Evolutionary conservation across 2,888 invertebrate species (phyloP).

Genomic region (Leptinotarsa juncta): DNA sequence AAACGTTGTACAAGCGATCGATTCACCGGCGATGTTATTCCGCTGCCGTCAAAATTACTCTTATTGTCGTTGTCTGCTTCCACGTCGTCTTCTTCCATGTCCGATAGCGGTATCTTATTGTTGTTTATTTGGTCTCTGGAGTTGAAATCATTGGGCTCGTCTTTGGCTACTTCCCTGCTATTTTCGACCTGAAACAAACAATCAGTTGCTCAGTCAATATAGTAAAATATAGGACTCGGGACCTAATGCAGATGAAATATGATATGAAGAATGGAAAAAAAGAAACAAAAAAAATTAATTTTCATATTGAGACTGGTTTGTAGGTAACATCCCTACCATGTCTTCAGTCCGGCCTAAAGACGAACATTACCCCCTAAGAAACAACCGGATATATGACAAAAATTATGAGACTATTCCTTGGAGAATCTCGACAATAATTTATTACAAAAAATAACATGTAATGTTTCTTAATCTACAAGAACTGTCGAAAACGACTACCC

Average conservation of each 20-base stretch:
- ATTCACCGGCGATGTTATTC: conserved; percentile 51
- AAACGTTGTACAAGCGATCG: conserved; percentile 56
- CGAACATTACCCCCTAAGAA: no score
- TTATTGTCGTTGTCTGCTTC: conserved; percentile 63
- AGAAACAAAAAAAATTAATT: not conserved
- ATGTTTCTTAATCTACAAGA: no score
- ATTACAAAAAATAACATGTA: no score
- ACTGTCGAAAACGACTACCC: no score
- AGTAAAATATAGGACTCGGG: not conserved
- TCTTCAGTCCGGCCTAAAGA: no score
- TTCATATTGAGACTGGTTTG: no score
- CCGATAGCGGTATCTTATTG: conserved; percentile 67
- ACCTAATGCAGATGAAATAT: not conserved
- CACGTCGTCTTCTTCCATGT: conserved; percentile 71
- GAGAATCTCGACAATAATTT: no score
- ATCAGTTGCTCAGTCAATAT: conserved; percentile 38
- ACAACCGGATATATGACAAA: no score
- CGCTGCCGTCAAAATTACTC: conserved; percentile 51
- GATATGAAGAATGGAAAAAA: not conserved
- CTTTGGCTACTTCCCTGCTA: conserved; percentile 59
- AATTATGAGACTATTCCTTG: no score
- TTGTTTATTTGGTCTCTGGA: conserved; percentile 71
- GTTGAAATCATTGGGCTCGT: conserved; percentile 62
- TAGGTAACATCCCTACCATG: no score
- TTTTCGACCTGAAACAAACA: conserved; percentile 58